Conservation (phyloP, 2,797 vertebrate species). For the Aulostomus chinensis region DNA sequence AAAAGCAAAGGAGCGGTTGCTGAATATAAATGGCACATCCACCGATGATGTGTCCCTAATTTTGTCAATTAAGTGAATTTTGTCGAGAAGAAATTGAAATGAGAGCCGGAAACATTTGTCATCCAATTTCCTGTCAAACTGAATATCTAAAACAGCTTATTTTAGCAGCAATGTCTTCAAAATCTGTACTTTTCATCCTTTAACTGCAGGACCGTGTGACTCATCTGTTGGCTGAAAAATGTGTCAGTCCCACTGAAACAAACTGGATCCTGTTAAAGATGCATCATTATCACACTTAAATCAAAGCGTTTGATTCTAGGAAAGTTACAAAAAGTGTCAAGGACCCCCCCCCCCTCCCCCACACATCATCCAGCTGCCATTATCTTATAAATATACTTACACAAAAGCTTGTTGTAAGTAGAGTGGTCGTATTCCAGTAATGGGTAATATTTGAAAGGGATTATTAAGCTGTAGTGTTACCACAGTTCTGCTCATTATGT, state of each 20-base stretch:
- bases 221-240: background rate
- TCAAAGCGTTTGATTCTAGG: background rate
- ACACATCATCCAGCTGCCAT: too few species aligned
- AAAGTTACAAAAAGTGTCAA: too few species aligned
- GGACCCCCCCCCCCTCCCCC: too few species aligned
- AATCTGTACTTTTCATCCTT: background rate
- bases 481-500: conserved; percentile 49
- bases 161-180: background rate
- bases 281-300: background rate
- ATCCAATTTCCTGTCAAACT: background rate
- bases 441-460: too few species aligned
- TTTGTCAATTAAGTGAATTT: too few species aligned
- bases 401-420: too few species aligned
- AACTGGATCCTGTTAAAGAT: background rate
- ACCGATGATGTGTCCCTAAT: too few species aligned
- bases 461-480: conserved; percentile 44
- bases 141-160: background rate
- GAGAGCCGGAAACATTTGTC: background rate
- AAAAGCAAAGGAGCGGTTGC: background rate
- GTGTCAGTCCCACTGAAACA: background rate
- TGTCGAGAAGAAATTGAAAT: too few species aligned
- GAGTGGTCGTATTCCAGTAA: too few species aligned
- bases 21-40: conserved; percentile 3
- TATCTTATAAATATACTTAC: too few species aligned
- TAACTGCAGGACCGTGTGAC: background rate